A percentile compares a stretch with the other conserved stretches of the same genome.
Conservation (phyloP, 53 echinoderm and acorn worm genomes). For the Holothuria leucospilota region DNA sequence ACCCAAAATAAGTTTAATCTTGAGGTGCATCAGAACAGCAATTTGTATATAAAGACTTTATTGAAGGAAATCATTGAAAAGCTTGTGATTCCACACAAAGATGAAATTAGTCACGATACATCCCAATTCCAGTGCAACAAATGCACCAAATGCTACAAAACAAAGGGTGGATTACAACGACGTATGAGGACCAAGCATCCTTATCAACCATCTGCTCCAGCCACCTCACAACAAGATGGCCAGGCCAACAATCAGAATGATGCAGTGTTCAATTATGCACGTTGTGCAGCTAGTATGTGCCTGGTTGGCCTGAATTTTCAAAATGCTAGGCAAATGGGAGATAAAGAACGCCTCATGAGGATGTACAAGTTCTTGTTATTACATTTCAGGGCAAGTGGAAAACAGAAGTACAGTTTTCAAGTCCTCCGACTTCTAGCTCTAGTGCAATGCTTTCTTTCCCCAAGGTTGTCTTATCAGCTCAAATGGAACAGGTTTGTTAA, state of each 20-base stretch:
- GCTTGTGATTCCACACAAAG: constrained; percentile 59
- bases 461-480: constrained; percentile 63
- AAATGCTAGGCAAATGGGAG: constrained; percentile 68
- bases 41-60: constrained; percentile 39
- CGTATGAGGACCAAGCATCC: constrained; percentile 63
- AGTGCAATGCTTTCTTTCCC: constrained; percentile 65
- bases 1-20: constrained; percentile 48
- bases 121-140: constrained; percentile 41
- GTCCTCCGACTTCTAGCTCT: constrained; percentile 67
- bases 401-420: constrained; percentile 69
- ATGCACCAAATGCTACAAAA: constrained; percentile 44
- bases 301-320: constrained; percentile 64
- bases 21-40: constrained; percentile 29
- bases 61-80: constrained; percentile 57
- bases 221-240: neutral
- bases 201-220: constrained; percentile 3
- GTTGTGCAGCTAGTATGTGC: constrained; percentile 62
- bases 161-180: constrained; percentile 55
- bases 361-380: constrained; percentile 61
- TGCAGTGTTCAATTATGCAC: constrained; percentile 60
- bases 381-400: constrained; percentile 67
- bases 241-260: constrained; percentile 28
- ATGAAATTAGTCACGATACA: constrained; percentile 44
- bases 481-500: constrained; percentile 69
- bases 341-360: constrained; percentile 59